phyloP scores from a whole-genome alignment of 2,888 invertebrate species.

The Macaria liturata region DNA sequence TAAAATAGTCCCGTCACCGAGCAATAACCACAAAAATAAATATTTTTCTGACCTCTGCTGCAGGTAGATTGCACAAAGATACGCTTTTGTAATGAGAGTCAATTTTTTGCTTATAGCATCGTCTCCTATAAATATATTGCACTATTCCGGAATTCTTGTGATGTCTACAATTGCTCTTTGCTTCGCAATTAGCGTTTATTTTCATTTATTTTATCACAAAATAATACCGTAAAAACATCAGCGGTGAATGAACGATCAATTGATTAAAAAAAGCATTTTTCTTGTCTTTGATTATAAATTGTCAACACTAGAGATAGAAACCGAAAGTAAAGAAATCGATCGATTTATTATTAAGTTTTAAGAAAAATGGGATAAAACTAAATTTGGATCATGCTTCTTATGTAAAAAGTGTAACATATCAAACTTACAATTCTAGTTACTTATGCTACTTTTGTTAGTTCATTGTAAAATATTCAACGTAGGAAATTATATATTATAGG shows the following conservation, averaged over 20 bases:
- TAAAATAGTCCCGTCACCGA: conserved; percentile 60
- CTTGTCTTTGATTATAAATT: conserved; percentile 57
- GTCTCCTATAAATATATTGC: conserved; percentile 64
- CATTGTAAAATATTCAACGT: too few relatives aligned
- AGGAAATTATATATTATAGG: too few relatives aligned
- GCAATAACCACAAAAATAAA: conserved; percentile 71
- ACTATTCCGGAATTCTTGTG: conserved; percentile 65
- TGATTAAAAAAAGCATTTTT: conserved; percentile 66
- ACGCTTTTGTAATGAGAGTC: conserved; percentile 53
- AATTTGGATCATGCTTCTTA: too few relatives aligned
- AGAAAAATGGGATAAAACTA: too few relatives aligned
- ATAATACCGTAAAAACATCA: conserved; percentile 81
- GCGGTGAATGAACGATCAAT: conserved; percentile 83
- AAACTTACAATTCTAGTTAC: too few relatives aligned
- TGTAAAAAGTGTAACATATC: too few relatives aligned
- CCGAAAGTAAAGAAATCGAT: conserved; percentile 15
- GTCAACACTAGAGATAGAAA: conserved; percentile 54
- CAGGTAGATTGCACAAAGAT: conserved; percentile 79
- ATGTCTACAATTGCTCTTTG: conserved; percentile 59
- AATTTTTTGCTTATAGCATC: conserved; percentile 53
- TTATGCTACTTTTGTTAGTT: too few relatives aligned
- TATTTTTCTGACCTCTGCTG: conserved; percentile 66
- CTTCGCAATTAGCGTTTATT: conserved; percentile 69
- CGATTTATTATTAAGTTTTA: not conserved
- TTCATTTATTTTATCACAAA: conserved; percentile 76